A percentile compares a stretch with the other conserved stretches of the same genome.
Conservation (phyloP, 2,888 invertebrate species). For the Pollenia angustigena region DNA sequence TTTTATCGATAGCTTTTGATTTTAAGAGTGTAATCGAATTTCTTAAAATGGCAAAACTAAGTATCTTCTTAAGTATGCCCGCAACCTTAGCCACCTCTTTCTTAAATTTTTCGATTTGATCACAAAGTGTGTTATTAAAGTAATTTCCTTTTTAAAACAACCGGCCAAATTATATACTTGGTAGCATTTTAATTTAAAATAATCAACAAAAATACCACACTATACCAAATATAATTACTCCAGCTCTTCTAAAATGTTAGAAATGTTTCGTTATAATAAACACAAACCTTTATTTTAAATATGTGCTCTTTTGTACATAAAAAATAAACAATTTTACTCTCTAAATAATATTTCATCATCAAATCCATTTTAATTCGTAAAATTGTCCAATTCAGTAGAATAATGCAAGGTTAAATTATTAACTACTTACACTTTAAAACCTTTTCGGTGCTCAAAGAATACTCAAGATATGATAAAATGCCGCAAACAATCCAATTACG, state of each 20-base stretch:
- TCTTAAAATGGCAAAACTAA: no score
- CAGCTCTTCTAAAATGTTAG: background rate
- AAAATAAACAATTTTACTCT: background rate
- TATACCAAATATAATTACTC: background rate
- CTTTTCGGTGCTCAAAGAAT: constrained; percentile 49
- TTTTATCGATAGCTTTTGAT: no score
- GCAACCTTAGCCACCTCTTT: no score
- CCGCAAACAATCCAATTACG: constrained; percentile 70
- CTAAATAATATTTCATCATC: background rate
- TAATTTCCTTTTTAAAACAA: no score
- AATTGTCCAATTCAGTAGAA: constrained; percentile 40
- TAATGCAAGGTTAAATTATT: constrained; percentile 65
- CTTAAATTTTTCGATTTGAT: no score
- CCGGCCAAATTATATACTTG: no score
- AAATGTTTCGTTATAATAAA: background rate
- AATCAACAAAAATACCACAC: background rate
- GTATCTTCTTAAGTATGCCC: no score
- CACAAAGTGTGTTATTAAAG: no score
- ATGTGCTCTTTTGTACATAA: background rate
- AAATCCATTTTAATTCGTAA: constrained; percentile 15
- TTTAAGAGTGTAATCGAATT: no score
- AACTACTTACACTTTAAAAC: constrained; percentile 62
- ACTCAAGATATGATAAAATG: constrained; percentile 67
- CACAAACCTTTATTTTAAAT: background rate
- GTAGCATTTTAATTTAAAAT: no score